phyloP scores from a whole-genome alignment of 2,888 invertebrate genomes.

The Cosmopolites sordidus region DNA sequence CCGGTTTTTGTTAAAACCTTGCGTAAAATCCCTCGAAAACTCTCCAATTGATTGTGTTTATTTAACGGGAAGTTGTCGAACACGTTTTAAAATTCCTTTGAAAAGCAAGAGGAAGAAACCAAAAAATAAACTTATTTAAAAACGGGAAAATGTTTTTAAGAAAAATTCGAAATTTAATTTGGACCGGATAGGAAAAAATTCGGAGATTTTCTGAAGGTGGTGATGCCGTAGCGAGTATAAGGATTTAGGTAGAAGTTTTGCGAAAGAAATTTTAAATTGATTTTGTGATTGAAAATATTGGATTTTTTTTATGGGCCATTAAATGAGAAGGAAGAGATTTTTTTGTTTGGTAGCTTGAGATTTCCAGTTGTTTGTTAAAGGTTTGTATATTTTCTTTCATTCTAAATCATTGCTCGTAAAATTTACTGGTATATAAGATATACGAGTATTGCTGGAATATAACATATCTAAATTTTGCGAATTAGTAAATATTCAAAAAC shows the following conservation, averaged over 20 bases:
- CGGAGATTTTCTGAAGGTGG: neutral
- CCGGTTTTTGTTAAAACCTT: neutral
- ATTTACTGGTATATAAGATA: too few relatives aligned
- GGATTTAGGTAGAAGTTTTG: neutral
- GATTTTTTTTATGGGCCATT: neutral
- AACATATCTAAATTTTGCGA: too few relatives aligned
- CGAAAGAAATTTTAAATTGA: neutral
- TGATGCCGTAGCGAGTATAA: neutral
- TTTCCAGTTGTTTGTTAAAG: too few relatives aligned
- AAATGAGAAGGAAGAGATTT: too few relatives aligned
- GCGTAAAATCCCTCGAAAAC: neutral
- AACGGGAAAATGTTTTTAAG: neutral
- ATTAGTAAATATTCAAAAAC: too few relatives aligned
- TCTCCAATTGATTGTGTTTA: slow-evolving; percentile 4
- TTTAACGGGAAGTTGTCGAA: slow-evolving; percentile 3
- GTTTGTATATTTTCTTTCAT: too few relatives aligned
- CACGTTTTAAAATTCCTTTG: neutral
- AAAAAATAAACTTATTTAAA: slow-evolving; percentile 5
- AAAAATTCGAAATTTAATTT: slow-evolving; percentile 4
- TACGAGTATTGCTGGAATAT: too few relatives aligned
- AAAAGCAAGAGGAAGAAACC: neutral
- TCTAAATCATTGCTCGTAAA: too few relatives aligned
- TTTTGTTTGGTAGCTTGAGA: too few relatives aligned
- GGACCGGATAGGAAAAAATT: neutral
- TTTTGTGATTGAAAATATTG: neutral